These are phyloP conservation scores for Melanotaenia maccullochi DNA, from an alignment of 2,797 vertebrate species.

Conservation along the genomic window DNA sequence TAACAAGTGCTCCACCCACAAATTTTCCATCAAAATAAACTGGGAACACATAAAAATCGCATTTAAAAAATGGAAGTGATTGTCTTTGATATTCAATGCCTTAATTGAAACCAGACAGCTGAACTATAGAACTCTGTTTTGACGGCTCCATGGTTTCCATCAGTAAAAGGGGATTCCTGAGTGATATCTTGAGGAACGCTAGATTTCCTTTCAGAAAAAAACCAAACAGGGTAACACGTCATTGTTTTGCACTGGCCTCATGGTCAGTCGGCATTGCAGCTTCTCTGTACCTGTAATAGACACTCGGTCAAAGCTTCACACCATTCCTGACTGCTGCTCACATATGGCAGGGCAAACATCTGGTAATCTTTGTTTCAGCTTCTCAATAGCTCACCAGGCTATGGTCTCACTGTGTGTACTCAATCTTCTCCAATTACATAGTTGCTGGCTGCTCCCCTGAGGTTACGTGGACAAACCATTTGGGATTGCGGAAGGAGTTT, in stretches of 20 bases:
- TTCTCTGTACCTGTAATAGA: slow-evolving; percentile 67
- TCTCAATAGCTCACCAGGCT: slow-evolving; percentile 78
- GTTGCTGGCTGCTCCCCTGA: slow-evolving; percentile 74
- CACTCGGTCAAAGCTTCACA: slow-evolving; percentile 77
- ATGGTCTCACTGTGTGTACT: slow-evolving; percentile 74
- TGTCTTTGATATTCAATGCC: slow-evolving; percentile 84
- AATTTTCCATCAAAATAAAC: slow-evolving; percentile 83
- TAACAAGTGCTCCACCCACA: slow-evolving; percentile 81
- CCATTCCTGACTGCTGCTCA: slow-evolving; percentile 63
- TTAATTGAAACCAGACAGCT: slow-evolving; percentile 82
- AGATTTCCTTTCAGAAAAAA: slow-evolving; percentile 76
- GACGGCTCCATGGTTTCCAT: slow-evolving; percentile 79
- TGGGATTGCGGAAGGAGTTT: slow-evolving; percentile 79
- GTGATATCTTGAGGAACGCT: slow-evolving; percentile 77
- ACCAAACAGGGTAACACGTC: slow-evolving; percentile 72
- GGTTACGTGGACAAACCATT: slow-evolving; percentile 78
- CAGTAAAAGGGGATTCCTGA: slow-evolving; percentile 81
- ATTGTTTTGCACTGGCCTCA: slow-evolving; percentile 78
- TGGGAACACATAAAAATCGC: slow-evolving; percentile 75
- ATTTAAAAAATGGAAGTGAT: slow-evolving; percentile 80
- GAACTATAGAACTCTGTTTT: slow-evolving; percentile 74
- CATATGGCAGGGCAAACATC: slow-evolving; percentile 80
- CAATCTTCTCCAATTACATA: slow-evolving; percentile 82
- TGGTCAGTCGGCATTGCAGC: slow-evolving; percentile 53
- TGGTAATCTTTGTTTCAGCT: slow-evolving; percentile 82